phyloP scores from a whole-genome alignment of 2,888 invertebrate species.

The Caenorhabditis sp. region DNA sequence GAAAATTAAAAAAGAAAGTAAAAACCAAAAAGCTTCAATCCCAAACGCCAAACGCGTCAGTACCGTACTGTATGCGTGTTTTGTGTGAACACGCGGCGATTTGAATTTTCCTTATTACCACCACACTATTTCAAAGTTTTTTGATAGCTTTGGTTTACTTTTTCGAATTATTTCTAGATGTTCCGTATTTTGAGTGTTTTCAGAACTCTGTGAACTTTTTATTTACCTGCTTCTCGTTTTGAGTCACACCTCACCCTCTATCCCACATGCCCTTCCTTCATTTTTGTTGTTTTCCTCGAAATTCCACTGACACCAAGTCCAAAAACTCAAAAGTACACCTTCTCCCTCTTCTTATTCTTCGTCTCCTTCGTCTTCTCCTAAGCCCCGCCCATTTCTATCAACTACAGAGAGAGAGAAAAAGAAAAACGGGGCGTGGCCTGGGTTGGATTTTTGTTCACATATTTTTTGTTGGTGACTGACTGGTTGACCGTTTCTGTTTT shows the following conservation, averaged over 20 bases:
- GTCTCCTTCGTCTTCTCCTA: not conserved
- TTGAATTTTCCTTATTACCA: too few relatives aligned
- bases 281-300: not conserved
- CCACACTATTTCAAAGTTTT: too few relatives aligned
- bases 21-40: too few relatives aligned
- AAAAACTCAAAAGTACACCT: not conserved
- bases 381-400: constrained; percentile 6
- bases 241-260: not conserved
- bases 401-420: not conserved
- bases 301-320: not conserved
- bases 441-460: constrained; percentile 1
- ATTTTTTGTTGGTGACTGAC: constrained; percentile 1
- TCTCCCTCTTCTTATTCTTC: not conserved
- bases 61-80: too few relatives aligned
- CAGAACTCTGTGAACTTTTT: not conserved
- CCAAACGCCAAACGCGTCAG: too few relatives aligned
- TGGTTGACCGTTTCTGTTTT: not conserved
- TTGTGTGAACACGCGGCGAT: too few relatives aligned
- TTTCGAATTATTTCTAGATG: too few relatives aligned
- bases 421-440: not conserved
- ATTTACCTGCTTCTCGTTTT: constrained; percentile 1
- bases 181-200: too few relatives aligned
- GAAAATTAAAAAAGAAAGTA: too few relatives aligned
- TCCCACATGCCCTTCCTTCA: not conserved
- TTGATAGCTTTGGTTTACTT: too few relatives aligned